Evolutionary conservation across 2,113 vertebrate species (phyloP).

Genomic region (Trematocara zebra): DNA sequence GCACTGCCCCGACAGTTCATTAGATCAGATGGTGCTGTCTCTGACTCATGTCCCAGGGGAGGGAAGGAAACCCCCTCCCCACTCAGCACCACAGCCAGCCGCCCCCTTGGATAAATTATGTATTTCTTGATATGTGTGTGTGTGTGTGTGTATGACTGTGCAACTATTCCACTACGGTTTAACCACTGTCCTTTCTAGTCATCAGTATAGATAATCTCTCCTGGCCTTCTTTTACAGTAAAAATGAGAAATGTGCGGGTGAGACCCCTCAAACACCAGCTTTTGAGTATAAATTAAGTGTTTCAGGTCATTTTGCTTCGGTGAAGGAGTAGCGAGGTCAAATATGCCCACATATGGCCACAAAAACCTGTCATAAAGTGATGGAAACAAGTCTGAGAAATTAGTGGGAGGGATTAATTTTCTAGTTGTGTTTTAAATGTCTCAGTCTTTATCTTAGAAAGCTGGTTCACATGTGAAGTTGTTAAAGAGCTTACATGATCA

Average conservation of each 20-base stretch:
- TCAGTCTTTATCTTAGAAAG: background rate
- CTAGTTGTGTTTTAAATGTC: background rate
- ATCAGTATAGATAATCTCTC: background rate
- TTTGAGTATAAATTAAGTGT: background rate
- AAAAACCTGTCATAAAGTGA: background rate
- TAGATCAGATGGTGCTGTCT: background rate
- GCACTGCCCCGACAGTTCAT: background rate
- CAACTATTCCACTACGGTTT: background rate
- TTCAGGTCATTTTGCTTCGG: background rate
- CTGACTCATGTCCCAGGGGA: slow-evolving; percentile 32
- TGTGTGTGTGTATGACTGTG: background rate
- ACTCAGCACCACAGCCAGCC: background rate
- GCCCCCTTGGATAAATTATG: background rate
- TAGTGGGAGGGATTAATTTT: background rate
- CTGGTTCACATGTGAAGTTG: background rate
- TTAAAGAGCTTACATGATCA: background rate
- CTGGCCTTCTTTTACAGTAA: background rate
- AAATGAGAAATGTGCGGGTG: background rate
- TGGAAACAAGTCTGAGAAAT: background rate
- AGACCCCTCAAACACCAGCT: background rate
- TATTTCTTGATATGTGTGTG: background rate
- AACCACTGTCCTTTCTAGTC: background rate
- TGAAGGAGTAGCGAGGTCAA: background rate
- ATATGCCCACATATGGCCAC: background rate
- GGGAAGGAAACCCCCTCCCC: slow-evolving; percentile 23